Conservation (phyloP, 2,888 invertebrate species). For the Idaea biselata region DNA sequence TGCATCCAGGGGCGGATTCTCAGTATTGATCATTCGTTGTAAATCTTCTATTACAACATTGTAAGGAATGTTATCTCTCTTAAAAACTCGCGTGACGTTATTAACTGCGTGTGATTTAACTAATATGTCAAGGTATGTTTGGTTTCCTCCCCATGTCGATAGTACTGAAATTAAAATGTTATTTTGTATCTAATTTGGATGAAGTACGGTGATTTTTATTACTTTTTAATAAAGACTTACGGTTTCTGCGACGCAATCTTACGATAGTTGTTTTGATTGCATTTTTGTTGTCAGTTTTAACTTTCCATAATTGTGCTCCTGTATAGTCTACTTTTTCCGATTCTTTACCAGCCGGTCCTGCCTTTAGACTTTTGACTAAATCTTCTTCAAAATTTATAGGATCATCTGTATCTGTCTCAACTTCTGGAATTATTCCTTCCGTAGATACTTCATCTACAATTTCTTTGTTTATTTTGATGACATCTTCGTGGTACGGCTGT, state of each 20-base stretch:
- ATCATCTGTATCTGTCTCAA: conserved; percentile 31
- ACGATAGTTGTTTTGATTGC: conserved; percentile 55
- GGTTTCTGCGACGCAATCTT: conserved; percentile 59
- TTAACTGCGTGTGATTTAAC: conserved; percentile 84
- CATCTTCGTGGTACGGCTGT: conserved; percentile 48
- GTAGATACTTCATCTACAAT: conserved; percentile 26
- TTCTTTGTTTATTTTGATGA: conserved; percentile 27
- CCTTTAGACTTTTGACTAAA: conserved; percentile 32
- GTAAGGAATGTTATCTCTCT: conserved; percentile 82
- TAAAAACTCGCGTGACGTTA: conserved; percentile 82
- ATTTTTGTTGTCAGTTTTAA: conserved; percentile 76
- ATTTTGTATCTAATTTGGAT: background rate
- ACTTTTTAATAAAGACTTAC: conserved; percentile 42
- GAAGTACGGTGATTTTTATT: background rate
- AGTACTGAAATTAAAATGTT: conserved; percentile 71
- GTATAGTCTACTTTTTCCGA: conserved; percentile 82
- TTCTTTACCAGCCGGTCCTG: conserved; percentile 34
- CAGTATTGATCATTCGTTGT: conserved; percentile 88
- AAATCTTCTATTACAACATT: conserved; percentile 88
- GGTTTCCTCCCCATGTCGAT: conserved; percentile 84
- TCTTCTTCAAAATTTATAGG: conserved; percentile 27
- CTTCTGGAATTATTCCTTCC: conserved; percentile 27
- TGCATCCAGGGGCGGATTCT: conserved; percentile 86
- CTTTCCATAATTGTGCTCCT: conserved; percentile 89
- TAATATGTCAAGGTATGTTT: conserved; percentile 84